Evolutionary conservation across 2,888 invertebrate genomes (phyloP).

Genomic region (Acanthococcus lagerstroemiae): DNA sequence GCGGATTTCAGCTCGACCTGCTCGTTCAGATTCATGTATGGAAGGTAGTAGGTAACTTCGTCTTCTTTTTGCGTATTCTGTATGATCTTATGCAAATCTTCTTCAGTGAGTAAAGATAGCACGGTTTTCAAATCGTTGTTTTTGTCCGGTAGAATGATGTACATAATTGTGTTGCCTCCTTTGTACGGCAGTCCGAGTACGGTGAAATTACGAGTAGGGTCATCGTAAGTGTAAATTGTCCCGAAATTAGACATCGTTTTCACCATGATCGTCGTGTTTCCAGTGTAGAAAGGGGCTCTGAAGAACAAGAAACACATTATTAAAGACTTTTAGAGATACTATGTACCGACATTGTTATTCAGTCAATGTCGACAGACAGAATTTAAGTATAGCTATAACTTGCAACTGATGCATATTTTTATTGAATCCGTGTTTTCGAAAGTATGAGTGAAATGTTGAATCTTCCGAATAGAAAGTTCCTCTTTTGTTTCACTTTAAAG

Average conservation of each 20-base stretch:
- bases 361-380: no score
- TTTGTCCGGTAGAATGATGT: slow-evolving; percentile 43
- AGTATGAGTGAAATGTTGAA: no score
- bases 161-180: slow-evolving; percentile 43
- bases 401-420: no score
- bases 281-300: slow-evolving; percentile 33
- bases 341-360: background rate
- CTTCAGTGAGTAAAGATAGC: slow-evolving; percentile 46
- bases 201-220: slow-evolving; percentile 44
- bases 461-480: no score
- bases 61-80: slow-evolving; percentile 31
- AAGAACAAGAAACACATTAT: slow-evolving; percentile 3
- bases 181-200: slow-evolving; percentile 43
- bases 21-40: slow-evolving; percentile 60
- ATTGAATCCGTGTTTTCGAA: no score
- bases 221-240: slow-evolving; percentile 49
- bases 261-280: slow-evolving; percentile 41
- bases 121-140: slow-evolving; percentile 40
- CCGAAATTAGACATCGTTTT: slow-evolving; percentile 60
- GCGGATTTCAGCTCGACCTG: slow-evolving; percentile 48
- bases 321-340: background rate
- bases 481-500: no score
- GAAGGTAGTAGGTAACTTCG: slow-evolving; percentile 42
- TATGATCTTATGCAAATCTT: slow-evolving; percentile 39
- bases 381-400: no score